phyloP scores from a whole-genome alignment of 2,888 invertebrate genomes.

The Leptogaster cylindrica region DNA sequence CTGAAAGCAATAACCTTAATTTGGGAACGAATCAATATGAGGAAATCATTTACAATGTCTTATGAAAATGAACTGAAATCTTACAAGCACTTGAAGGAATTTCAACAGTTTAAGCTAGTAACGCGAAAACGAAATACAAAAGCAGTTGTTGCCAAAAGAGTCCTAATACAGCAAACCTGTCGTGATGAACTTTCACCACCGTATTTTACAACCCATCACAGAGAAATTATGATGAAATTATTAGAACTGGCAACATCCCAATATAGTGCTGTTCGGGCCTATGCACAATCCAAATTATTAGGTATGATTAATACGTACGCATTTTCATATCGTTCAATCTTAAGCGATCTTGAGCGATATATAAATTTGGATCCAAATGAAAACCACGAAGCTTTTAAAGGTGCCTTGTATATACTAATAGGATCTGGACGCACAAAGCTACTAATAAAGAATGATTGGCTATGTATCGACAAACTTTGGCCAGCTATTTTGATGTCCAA shows the following conservation, averaged over 20 bases:
- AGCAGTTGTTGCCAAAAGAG: constrained; percentile 71
- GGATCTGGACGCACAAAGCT: constrained; percentile 55
- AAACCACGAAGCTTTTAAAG: constrained; percentile 76
- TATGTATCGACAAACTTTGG: constrained; percentile 74
- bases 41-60: constrained; percentile 41
- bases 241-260: constrained; percentile 48
- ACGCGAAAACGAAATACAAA: constrained; percentile 69
- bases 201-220: constrained; percentile 68
- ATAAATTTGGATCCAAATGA: constrained; percentile 67
- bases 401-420: constrained; percentile 71
- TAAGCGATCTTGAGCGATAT: constrained; percentile 69
- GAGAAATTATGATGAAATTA: constrained; percentile 67
- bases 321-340: constrained; percentile 72
- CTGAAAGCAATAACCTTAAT: constrained; percentile 66
- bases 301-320: constrained; percentile 70
- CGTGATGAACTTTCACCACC: constrained; percentile 44
- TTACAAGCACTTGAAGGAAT: constrained; percentile 68
- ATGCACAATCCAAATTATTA: constrained; percentile 72
- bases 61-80: constrained; percentile 72
- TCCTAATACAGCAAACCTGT: constrained; percentile 51
- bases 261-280: constrained; percentile 64
- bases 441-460: constrained; percentile 72
- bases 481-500: constrained; percentile 77
- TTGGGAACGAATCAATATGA: constrained; percentile 51
- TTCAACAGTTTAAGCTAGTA: constrained; percentile 69